A percentile compares a stretch with the other conserved stretches of the same genome.
Evolutionary conservation across 2,888 invertebrate species (phyloP).

Genomic region (Lasioglossum calceatum): DNA sequence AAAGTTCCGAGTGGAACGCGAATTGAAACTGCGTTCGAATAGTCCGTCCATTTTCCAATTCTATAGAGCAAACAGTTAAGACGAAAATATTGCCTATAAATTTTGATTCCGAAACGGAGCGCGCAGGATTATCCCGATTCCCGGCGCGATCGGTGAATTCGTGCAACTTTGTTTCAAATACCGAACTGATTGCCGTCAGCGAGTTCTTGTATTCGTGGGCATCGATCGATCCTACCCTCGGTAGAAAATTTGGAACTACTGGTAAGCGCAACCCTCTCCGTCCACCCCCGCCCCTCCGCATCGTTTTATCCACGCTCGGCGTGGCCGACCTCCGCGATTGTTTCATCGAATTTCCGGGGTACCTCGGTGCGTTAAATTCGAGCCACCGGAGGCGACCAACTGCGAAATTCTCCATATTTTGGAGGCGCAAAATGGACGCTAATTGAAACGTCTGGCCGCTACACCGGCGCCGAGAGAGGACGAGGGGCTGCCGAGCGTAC

Average conservation of each 20-base stretch:
- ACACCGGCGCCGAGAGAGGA: conserved; percentile 11
- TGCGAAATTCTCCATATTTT: conserved; percentile 46
- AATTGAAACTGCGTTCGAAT: neutral
- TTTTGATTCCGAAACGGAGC: neutral
- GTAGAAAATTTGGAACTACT: conserved; percentile 44
- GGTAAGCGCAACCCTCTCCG: neutral
- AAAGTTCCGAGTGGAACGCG: neutral
- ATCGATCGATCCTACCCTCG: conserved; percentile 6
- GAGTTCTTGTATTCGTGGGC: neutral
- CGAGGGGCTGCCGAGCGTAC: neutral
- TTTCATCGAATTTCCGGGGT: conserved; percentile 58
- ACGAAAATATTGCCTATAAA: neutral
- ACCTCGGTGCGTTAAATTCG: conserved; percentile 51
- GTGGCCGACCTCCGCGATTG: conserved; percentile 40
- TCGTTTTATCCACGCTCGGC: conserved; percentile 29
- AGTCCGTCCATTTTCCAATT: neutral
- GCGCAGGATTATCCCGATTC: neutral
- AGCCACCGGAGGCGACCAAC: conserved; percentile 34
- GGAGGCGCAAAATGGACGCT: conserved; percentile 57
- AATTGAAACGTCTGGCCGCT: conserved; percentile 68
- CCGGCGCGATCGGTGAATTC: neutral
- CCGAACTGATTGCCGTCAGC: conserved; percentile 6
- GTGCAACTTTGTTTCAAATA: conserved; percentile 11
- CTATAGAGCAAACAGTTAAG: neutral
- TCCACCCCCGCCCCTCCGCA: neutral